These are phyloP conservation scores for Oncorhynchus gorbuscha DNA, from an alignment of 2,113 vertebrate genomes.

Conservation along the genomic window DNA sequence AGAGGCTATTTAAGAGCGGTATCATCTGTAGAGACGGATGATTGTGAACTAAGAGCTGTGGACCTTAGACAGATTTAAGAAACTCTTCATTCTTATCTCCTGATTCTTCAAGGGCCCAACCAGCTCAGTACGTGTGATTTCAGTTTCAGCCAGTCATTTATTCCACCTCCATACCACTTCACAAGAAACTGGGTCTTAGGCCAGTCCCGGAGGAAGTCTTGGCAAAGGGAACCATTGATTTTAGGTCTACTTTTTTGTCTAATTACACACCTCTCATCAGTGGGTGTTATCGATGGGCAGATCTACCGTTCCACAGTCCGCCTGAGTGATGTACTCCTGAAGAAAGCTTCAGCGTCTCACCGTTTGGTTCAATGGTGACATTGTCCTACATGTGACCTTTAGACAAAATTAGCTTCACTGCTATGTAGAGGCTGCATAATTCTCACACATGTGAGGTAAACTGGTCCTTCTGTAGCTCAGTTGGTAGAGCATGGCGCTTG, in stretches of 20 bases:
- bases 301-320: not conserved
- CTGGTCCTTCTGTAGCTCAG: no score
- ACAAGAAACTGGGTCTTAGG: constrained; percentile 15
- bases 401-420: constrained; percentile 34
- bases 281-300: constrained; percentile 12
- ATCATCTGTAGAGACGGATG: not conserved
- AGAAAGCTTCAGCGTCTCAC: not conserved
- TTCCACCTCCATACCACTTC: constrained; percentile 33
- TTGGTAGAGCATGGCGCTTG: no score
- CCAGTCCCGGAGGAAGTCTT: constrained; percentile 24
- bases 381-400: constrained; percentile 16
- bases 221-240: constrained; percentile 35
- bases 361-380: not conserved
- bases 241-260: constrained; percentile 30
- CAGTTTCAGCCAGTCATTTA: constrained; percentile 38
- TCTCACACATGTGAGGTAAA: constrained; percentile 30
- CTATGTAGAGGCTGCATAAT: constrained; percentile 48
- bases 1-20: not conserved
- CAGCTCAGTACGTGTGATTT: constrained; percentile 21
- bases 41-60: not conserved
- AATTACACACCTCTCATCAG: constrained; percentile 38
- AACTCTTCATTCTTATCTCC: not conserved
- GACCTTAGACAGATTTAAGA: not conserved
- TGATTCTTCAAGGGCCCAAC: constrained; percentile 27
- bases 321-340: constrained; percentile 14